A percentile compares a stretch with the other conserved stretches of the same genome.
phyloP scores from a whole-genome alignment of 2,797 vertebrate genomes.

The Sebastes aleutianus region DNA sequence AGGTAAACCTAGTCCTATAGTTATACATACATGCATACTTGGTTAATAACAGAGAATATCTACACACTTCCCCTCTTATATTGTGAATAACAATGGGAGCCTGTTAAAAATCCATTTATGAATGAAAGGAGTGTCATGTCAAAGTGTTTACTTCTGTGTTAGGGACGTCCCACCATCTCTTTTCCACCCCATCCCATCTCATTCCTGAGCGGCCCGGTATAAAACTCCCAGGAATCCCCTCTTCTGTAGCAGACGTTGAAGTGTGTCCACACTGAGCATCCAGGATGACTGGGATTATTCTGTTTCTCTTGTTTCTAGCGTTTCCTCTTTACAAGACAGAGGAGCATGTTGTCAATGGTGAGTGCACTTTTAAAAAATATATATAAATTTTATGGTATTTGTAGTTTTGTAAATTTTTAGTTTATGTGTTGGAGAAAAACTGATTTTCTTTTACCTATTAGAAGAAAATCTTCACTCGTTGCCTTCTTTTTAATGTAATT shows the following conservation, averaged over 20 bases:
- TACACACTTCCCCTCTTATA: background rate
- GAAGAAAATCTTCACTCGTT: background rate
- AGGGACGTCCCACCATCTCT: conserved; percentile 67
- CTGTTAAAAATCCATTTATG: conserved; percentile 41
- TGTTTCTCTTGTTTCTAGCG: conserved; percentile 69
- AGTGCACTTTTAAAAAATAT: conserved; percentile 13
- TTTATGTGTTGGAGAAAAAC: background rate
- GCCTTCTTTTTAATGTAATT: background rate
- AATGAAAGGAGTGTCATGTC: conserved; percentile 61
- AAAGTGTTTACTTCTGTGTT: conserved; percentile 48
- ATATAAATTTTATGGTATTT: background rate
- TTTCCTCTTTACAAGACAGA: conserved; percentile 71
- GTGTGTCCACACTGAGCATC: conserved; percentile 31
- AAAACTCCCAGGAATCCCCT: conserved; percentile 65
- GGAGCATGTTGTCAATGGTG: conserved; percentile 78
- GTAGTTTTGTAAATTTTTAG: background rate
- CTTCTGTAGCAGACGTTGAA: conserved; percentile 44
- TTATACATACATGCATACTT: background rate
- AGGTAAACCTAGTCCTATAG: background rate
- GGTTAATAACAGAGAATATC: background rate
- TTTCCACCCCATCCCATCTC: conserved; percentile 47
- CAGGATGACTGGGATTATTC: conserved; percentile 76
- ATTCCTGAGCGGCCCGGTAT: conserved; percentile 55
- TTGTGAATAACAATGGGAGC: conserved; percentile 12
- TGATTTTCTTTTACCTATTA: background rate